Percentiles rank a stretch among this genome's conserved stretches.
These are phyloP conservation scores for Zootermopsis nevadensis DNA, from an alignment of 2,888 invertebrate species.

Conservation along the genomic window DNA sequence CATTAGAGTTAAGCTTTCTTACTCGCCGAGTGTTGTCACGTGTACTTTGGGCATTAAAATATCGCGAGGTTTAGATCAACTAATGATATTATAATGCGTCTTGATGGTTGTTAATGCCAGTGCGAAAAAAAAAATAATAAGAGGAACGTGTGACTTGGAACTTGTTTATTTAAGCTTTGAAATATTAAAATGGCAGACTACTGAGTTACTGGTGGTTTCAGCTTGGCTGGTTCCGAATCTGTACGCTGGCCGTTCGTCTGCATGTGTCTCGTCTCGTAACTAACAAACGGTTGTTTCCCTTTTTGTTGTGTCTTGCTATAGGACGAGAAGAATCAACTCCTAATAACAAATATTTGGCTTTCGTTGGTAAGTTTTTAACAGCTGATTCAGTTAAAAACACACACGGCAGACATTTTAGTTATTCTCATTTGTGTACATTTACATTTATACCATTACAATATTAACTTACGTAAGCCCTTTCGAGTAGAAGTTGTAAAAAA, in stretches of 20 bases:
- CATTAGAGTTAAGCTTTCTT: too few species aligned
- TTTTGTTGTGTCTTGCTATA: slow-evolving; percentile 78
- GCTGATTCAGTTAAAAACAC: slow-evolving; percentile 53
- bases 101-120: background rate
- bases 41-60: too few species aligned
- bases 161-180: background rate
- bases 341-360: slow-evolving; percentile 95
- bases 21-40: too few species aligned
- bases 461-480: background rate
- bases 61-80: too few species aligned
- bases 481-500: slow-evolving; percentile 26
- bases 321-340: slow-evolving; percentile 96
- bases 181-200: background rate
- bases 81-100: too few species aligned
- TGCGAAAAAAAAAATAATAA: background rate
- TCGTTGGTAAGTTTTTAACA: slow-evolving; percentile 83
- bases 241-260: slow-evolving; percentile 43
- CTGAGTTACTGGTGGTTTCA: background rate
- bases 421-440: slow-evolving; percentile 13
- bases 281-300: slow-evolving; percentile 69
- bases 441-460: slow-evolving; percentile 24
- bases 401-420: slow-evolving; percentile 53
- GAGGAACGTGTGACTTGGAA: background rate
- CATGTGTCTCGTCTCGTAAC: slow-evolving; percentile 47
- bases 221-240: background rate